Base-by-base conservation (phyloP, 2,113 vertebrate species). In the Anarhynchus alexandrinus region DNA sequence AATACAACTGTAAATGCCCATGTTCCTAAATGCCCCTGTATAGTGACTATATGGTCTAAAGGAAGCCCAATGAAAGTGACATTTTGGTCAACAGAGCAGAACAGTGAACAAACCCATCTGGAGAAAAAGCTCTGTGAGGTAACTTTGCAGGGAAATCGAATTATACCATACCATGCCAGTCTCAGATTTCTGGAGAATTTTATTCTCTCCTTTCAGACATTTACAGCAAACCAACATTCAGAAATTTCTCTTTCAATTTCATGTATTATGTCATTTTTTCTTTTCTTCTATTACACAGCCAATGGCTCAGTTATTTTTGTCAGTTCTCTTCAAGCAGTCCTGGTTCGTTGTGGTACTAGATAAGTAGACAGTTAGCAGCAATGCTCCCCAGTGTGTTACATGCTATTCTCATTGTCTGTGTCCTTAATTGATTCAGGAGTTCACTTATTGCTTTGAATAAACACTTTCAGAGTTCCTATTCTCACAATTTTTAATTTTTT, bases 401-500 rank as follows among this genome's bases (percentile, higher is more conserved):
- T 23, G 11, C 6, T 80, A 25, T 83, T 93, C 30, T 61, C 27
- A 52, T 70, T 82, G 32, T 67, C 4, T 1, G 32, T 70, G 49
- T 57, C 45, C 54, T 92, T 64, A 92, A 81, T 26, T 52, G 42
- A 58, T 77, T 90, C 82, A 80, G 47, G 26, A 93, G 29, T 69
- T 76, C 38, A 69, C 20, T 80, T 57, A 58, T 6, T 58, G 45
- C 25, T 92, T 88, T 81, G 62, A 93, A 55, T 58, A 83, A 92
- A 88, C 19, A 57, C 10, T 73, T 93, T 70, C 59, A 72, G 71
- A 65, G 36, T 13, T 86, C 43, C 77, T 57, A 21, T 61, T 49
- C 30, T 81, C 5, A 3, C 2, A 8, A 2, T 9, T 1, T 22
- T 25, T 20, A 29, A 32, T 45, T n/a, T 30, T 43, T 25, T 51